Base-by-base conservation (phyloP, 1,140 invertebrate genomes). In the Solenopsis invicta region DNA sequence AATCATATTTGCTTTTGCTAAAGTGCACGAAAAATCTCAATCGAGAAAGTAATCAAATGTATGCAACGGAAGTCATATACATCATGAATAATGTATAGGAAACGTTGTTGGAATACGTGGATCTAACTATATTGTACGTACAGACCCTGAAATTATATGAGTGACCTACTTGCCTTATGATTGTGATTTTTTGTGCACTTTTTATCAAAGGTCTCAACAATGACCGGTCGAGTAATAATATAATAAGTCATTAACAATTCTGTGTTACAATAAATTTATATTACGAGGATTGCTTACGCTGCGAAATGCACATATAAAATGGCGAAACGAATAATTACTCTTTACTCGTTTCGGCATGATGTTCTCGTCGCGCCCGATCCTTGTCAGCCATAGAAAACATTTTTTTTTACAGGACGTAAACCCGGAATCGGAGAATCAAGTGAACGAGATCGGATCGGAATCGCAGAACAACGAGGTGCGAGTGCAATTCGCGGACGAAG, bases 391-490 rank as follows among this genome's bases (percentile, higher is more conserved):
- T 48, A 72, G 67, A 4, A 59, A 56, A 48, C 2, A 21, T 86
- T 16, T 90, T 21, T 21, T 69, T n/a, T 90, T 91, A 62, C 92
- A 95, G 95, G 93, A 95, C 89, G 91, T 92, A 72, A 94, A 95
- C 90, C 94, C 92, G 54, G 95, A 95, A 74, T 94, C 95, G 13
- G 94, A 96, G 90, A 95, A 96, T 92, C 94, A 93, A 86, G 94
- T 93, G 72, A 94, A 92, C 91, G 94, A 94, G 75, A 91, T 92
- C 64, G 94, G 86, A 37, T 96, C 96, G 0, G 96, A 96, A 89
- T 97, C 96, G 5, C 96, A 96, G 88, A 96, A 96, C 90, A 96
- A 96, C 88, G 96, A 97, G 89, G 96, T 97, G 16, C 95, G 96
- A 66, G 96, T 97, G 10, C 96, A 96, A 41, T 97, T 96, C 93